Percentiles rank a stretch among this genome's conserved stretches.
phyloP scores from a whole-genome alignment of 2,113 vertebrate species.

The Morone saxatilis region DNA sequence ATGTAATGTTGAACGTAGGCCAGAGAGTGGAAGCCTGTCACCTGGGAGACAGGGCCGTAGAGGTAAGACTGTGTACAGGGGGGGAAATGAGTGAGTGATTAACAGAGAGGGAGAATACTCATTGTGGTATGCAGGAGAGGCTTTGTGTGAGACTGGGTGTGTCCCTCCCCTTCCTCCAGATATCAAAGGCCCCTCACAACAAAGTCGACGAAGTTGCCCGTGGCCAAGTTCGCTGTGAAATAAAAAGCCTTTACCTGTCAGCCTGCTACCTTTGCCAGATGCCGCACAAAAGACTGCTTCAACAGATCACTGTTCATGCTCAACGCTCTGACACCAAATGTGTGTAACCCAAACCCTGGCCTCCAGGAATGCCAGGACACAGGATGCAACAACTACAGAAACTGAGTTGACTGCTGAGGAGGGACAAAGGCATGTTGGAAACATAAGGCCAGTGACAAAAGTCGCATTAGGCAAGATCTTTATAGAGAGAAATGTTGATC shows the following conservation, averaged over 20 bases:
- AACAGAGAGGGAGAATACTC: constrained; percentile 70
- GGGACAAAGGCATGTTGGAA: background rate
- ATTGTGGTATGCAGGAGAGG: constrained; percentile 72
- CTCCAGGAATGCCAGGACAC: constrained; percentile 55
- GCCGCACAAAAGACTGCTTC: constrained; percentile 72
- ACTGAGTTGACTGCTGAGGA: constrained; percentile 16
- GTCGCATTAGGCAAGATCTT: background rate
- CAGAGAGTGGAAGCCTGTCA: constrained; percentile 49
- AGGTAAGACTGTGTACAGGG: constrained; percentile 32
- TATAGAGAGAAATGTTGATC: background rate
- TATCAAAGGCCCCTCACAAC: constrained; percentile 80
- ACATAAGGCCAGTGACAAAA: background rate
- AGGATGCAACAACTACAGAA: constrained; percentile 30
- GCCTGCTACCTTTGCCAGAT: constrained; percentile 57
- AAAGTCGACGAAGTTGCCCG: constrained; percentile 75
- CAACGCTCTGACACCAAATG: constrained; percentile 50
- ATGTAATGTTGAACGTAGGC: constrained; percentile 32
- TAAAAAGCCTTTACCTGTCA: constrained; percentile 62
- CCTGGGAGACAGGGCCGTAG: constrained; percentile 61
- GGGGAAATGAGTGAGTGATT: constrained; percentile 71
- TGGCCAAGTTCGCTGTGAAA: constrained; percentile 73
- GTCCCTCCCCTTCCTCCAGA: constrained; percentile 79
- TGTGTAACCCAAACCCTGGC: constrained; percentile 62
- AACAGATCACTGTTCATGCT: constrained; percentile 66
- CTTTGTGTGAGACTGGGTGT: constrained; percentile 81